Conservation (phyloP, 2,888 invertebrate species). For the Volucella zonaria region DNA sequence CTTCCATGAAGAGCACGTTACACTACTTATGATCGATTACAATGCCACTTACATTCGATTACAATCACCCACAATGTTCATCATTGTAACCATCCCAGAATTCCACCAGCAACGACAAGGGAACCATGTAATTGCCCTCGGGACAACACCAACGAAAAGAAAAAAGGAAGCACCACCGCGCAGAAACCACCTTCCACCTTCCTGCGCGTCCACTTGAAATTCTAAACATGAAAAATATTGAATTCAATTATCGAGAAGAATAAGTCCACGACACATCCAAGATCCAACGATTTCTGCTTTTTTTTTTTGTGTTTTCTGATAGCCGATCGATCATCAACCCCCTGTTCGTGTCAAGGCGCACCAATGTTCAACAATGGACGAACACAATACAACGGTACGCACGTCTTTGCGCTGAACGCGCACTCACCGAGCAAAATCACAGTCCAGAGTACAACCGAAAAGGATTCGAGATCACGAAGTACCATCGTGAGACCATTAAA, state of each 20-base stretch:
- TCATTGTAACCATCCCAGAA: slow-evolving; percentile 48
- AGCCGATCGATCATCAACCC: slow-evolving; percentile 71
- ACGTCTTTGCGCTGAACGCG: slow-evolving; percentile 9
- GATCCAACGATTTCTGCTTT: slow-evolving; percentile 10
- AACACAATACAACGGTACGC: slow-evolving; percentile 12
- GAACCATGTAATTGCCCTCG: slow-evolving; percentile 38
- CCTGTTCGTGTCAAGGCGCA: slow-evolving; percentile 67
- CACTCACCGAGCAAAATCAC: neutral
- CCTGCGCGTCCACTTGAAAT: slow-evolving; percentile 58
- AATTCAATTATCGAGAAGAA: slow-evolving; percentile 62
- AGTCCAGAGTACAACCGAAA: slow-evolving; percentile 10
- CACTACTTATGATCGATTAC: slow-evolving; percentile 64
- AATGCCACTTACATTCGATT: slow-evolving; percentile 59
- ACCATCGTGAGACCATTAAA: slow-evolving; percentile 66
- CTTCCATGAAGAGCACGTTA: neutral
- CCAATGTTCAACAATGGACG: slow-evolving; percentile 37
- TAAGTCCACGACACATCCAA: slow-evolving; percentile 41
- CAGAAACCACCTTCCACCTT: slow-evolving; percentile 28
- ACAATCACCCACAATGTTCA: slow-evolving; percentile 57
- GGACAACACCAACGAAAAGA: neutral
- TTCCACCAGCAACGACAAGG: slow-evolving; percentile 1
- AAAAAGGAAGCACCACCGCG: neutral
- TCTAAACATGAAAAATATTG: slow-evolving; percentile 68
- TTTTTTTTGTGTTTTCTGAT: slow-evolving; percentile 39
- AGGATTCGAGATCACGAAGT: slow-evolving; percentile 63